Evolutionary conservation across 2,113 vertebrate species (phyloP).

Genomic region (Daubentonia madagascariensis): DNA sequence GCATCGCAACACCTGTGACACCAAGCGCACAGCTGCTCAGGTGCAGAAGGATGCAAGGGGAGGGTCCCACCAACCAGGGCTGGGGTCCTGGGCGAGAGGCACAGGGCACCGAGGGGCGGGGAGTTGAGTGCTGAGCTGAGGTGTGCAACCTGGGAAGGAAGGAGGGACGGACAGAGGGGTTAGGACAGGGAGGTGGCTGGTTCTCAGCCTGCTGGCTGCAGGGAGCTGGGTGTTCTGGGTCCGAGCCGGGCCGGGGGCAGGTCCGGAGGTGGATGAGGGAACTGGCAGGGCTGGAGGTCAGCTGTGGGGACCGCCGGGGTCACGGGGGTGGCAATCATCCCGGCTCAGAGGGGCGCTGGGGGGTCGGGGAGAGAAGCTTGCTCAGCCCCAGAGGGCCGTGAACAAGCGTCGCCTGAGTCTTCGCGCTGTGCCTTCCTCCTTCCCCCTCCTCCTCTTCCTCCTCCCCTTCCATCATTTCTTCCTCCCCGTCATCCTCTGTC

Average conservation of each 20-base stretch:
- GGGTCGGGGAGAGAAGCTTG: too few species aligned
- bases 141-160: fast-evolving
- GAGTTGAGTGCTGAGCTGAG: fast-evolving
- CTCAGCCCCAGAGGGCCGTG: too few species aligned
- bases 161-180: neutral
- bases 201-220: neutral
- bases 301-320: neutral
- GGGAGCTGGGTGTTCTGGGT: fast-evolving
- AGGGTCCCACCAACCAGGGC: too few species aligned
- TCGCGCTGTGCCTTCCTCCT: neutral
- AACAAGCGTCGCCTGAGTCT: too few species aligned
- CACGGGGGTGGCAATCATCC: neutral
- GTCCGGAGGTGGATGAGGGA: neutral
- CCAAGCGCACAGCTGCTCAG: neutral
- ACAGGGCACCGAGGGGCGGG: neutral
- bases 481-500: neutral
- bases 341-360: neutral
- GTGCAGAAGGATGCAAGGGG: neutral
- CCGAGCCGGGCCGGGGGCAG: neutral
- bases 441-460: fast-evolving
- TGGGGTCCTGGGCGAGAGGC: neutral
- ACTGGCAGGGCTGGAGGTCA: neutral
- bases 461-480: fast-evolving
- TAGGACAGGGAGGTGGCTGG: neutral
- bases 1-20: neutral